Base-by-base conservation (phyloP, 2,888 invertebrate genomes). In the Scaptomyza flava region DNA sequence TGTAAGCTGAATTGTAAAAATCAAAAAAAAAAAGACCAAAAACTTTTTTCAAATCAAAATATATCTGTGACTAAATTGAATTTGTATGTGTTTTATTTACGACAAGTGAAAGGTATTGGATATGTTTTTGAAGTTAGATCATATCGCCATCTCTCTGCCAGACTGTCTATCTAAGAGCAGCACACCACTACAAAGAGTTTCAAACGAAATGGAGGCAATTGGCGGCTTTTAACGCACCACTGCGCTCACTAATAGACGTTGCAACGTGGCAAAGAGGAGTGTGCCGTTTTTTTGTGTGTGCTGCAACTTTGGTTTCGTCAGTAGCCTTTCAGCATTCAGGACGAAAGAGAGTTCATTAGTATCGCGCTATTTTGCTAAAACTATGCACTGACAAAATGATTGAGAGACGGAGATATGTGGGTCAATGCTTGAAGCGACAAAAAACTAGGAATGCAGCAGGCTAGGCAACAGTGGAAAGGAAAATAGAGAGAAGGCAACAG, bases 211-310 rank as follows among this genome's bases (percentile, higher is more conserved):
- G 5, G n/a, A 58, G 51, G 41, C 41, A 41, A 41, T 41, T 41
- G 27, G 3, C 34, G 41, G 53, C 33, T 57, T 65, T 57, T 43
- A 56, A 65, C 45, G 61, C 47, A 33, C 14, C 46, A 27, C 48
- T 60, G 23, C 58, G 50, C 67, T 56, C 72, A 57, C 67, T 77
- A 72, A 74, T 77, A 71, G 77, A 63, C 77, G 48, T 17, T 41
- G 14, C 14, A 38, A 30, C 51, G 46, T 42, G 47, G 30, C 33
- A 17, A 17, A 17, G 12, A 48, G 7, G 7, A 41, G 6, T 7
- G 14, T 48, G 30, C 8, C 7, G 1, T 33, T 48, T 6, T 9
- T 33, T 12, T 48, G 3, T 12, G 4, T 38, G 1, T 38, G 8
- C 6, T 17, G 9, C 41, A 33, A 12, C 8, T 38, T n/a, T 23